Base-by-base conservation (phyloP, 2,888 invertebrate genomes). In the Ashinkailepas kermadecensis region DNA sequence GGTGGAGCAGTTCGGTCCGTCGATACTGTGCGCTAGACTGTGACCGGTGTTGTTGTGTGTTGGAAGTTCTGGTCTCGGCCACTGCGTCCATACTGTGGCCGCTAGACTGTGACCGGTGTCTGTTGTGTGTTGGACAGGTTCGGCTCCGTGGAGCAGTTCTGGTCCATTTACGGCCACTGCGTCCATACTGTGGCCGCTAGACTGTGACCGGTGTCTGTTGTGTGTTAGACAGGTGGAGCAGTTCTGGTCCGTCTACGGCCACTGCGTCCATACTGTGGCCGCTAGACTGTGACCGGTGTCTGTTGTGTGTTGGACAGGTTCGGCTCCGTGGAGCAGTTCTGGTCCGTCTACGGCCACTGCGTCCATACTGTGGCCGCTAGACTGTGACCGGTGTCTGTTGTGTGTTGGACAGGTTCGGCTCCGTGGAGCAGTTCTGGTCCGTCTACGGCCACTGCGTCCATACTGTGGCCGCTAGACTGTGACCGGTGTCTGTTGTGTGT, bases 371-470 rank as follows among this genome's bases (percentile, higher is more conserved):
- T n/a, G n/a, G n/a, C n/a, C n/a, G n/a, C n/a, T n/a, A n/a, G n/a
- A n/a, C 57, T 80, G 15, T 81, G 25, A 39, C n/a, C 80, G n/a
- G 39, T 59, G 6, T 23, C 78, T 82, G n/a, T 80, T n/a, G 62
- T 81, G n/a, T n/a, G 13, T 10, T 6, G 15, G 56, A 3, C 81
- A 83, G 84, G 57, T 94, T 95, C 88, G 94, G 92, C 82, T 94
- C 94, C 84, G 97, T 99, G 83, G 98, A 99, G 89, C 97, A 98
- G 89, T 99, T 98, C 92, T 99, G 99, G 99, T 92, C 93, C 65
- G 90, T 96, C 83, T 99, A 99, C 89, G 92, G 95, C 87, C 97
- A 97, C 89, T 90, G 98, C 86, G 91, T 93, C n/a, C n/a, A n/a
- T n/a, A n/a, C n/a, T n/a, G n/a, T n/a, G n/a, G n/a, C n/a, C n/a